phyloP scores from a whole-genome alignment of 2,888 invertebrate genomes.

The Acanthosepion pharaonis region DNA sequence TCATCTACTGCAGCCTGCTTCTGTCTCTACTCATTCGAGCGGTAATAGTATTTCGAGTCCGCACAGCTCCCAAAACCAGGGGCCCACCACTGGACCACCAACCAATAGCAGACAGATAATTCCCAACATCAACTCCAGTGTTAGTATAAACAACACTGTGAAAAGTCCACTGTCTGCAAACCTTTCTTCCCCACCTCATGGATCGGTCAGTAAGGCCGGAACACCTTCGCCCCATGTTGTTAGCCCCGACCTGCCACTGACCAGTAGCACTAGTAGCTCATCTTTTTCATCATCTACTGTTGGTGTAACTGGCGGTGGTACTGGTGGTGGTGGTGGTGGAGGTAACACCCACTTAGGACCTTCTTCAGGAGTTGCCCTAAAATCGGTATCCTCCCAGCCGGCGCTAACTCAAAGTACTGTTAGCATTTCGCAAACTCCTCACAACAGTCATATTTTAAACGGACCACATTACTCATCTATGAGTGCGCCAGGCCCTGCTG shows the following conservation, averaged over 20 bases:
- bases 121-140: conserved; percentile 54
- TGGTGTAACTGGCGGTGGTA: conserved; percentile 50
- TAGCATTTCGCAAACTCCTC: conserved; percentile 57
- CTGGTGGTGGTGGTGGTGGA: conserved; percentile 55
- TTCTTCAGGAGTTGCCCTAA: conserved; percentile 51
- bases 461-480: conserved; percentile 68
- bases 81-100: conserved; percentile 51
- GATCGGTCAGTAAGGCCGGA: conserved; percentile 59
- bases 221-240: conserved; percentile 51
- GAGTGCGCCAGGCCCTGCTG: conserved; percentile 58
- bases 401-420: conserved; percentile 53
- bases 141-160: conserved; percentile 60
- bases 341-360: conserved; percentile 49
- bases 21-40: conserved; percentile 75
- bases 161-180: conserved; percentile 69
- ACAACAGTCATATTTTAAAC: conserved; percentile 69
- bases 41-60: conserved; percentile 60
- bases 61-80: conserved; percentile 48
- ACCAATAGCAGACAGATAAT: conserved; percentile 57
- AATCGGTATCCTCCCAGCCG: conserved; percentile 54
- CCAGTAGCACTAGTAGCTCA: conserved; percentile 41
- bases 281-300: conserved; percentile 61
- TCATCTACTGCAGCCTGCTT: conserved; percentile 63
- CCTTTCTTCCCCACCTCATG: conserved; percentile 68
- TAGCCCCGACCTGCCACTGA: conserved; percentile 50